Conservation (phyloP, 2,888 invertebrate genomes). For the Folsomia candida region DNA sequence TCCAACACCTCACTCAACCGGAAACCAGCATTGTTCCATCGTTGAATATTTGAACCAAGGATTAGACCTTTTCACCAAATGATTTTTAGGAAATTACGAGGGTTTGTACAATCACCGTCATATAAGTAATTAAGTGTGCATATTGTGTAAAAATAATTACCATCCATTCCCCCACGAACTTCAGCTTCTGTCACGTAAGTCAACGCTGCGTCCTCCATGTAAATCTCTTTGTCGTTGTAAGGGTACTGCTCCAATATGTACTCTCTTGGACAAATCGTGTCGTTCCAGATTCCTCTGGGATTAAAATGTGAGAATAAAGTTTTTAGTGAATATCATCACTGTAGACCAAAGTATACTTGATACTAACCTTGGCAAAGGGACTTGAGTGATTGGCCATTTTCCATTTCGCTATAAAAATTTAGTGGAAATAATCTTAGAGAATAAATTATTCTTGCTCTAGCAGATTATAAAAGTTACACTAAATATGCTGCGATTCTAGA, state of each 20-base stretch:
- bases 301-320: too few relatives aligned
- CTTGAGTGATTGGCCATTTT: not conserved
- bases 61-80: conserved; percentile 34
- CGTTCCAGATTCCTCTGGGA: conserved; percentile 45
- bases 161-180: conserved; percentile 47
- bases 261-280: conserved; percentile 45
- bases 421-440: too few relatives aligned
- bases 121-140: not conserved
- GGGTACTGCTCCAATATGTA: conserved; percentile 31
- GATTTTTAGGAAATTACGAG: too few relatives aligned
- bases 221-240: conserved; percentile 30
- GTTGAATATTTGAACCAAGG: conserved; percentile 35
- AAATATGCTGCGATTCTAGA: too few relatives aligned
- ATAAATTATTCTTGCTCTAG: too few relatives aligned
- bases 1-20: conserved; percentile 40
- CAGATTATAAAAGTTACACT: too few relatives aligned
- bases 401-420: too few relatives aligned
- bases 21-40: conserved; percentile 30
- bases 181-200: conserved; percentile 46
- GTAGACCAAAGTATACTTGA: too few relatives aligned
- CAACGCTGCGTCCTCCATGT: conserved; percentile 31
- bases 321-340: too few relatives aligned
- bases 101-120: too few relatives aligned
- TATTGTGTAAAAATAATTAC: conserved; percentile 22
- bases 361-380: too few relatives aligned